Base-by-base conservation (phyloP, 2,888 invertebrate species). In the Geotrupes spiniger region DNA sequence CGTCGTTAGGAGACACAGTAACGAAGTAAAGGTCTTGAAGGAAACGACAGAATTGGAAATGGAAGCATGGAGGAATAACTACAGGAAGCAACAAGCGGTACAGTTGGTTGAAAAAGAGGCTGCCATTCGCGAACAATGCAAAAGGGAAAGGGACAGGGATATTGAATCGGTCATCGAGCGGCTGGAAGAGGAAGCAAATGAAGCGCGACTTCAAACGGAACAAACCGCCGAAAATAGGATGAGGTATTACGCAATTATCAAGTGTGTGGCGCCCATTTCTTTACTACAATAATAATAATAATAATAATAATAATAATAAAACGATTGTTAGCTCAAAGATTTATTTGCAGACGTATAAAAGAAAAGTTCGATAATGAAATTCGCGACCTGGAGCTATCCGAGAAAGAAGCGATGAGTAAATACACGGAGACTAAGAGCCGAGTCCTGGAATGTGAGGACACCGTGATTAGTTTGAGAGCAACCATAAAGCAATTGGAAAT, bases 291-390 rank as follows among this genome's bases (percentile, higher is more conserved):
- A n/a, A n/a, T n/a, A n/a, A n/a, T n/a, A n/a, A n/a, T n/a, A n/a
- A n/a, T n/a, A n/a, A n/a, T n/a, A n/a, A n/a, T n/a, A n/a, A n/a
- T n/a, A 29, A 8, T 4, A 29, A 29, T 11, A 4, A 27, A n/a
- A 11, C 8, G 12, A 10, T 42, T 16, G n/a, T 12, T n/a, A 10
- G n/a, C 4, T 12, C 42, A 5, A 3, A 25, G 9, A 4, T 11
- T 21, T 14, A 27, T n/a, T 49, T 46, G 2, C 58, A 89, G 89
- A 60, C 78, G 88, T 21, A 73, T 87, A 29, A 87, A 82, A 62
- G 88, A 89, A 49, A 89, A 90, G 64, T 87, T 84, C 62, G 88
- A 89, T 50, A 74, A 77, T 8, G 89, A 90, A 63, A 66, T 90
- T 46, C 76, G 76, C 41, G 83, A 85, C 54, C 66, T 85, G 40